These are phyloP conservation scores for Sebastes jordani DNA, from an alignment of 2,797 vertebrate species.

Conservation along the genomic window DNA sequence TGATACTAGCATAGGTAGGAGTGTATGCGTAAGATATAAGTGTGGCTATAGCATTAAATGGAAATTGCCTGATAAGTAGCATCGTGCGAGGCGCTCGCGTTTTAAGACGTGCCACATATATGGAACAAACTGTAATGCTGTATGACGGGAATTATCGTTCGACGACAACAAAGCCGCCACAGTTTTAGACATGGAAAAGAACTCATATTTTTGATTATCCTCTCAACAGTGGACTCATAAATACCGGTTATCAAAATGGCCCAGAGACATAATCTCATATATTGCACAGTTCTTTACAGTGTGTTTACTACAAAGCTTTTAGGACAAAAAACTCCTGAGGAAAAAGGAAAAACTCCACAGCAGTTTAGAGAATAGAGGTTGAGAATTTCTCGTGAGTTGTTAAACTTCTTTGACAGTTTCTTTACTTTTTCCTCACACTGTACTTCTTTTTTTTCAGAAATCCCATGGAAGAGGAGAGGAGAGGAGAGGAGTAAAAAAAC, in stretches of 20 bases:
- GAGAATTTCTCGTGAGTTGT: constrained; percentile 68
- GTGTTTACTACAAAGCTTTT: constrained; percentile 41
- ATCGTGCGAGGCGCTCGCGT: constrained; percentile 42
- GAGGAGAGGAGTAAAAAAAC: constrained; percentile 6
- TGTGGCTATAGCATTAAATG: constrained; percentile 60
- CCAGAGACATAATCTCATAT: constrained; percentile 29
- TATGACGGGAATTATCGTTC: constrained; percentile 42
- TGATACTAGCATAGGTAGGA: constrained; percentile 69
- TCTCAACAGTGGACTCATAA: constrained; percentile 25
- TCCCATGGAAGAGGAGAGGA: constrained; percentile 64
- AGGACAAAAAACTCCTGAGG: constrained; percentile 9
- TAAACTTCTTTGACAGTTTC: constrained; percentile 83
- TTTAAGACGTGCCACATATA: constrained; percentile 30
- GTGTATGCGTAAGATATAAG: constrained; percentile 70
- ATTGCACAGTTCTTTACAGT: constrained; percentile 9
- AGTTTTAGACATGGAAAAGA: constrained; percentile 24
- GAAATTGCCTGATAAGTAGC: constrained; percentile 62
- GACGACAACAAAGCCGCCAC: constrained; percentile 35
- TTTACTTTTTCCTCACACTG: constrained; percentile 73
- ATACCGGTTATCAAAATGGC: constrained; percentile 41
- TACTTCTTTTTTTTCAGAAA: constrained; percentile 74
- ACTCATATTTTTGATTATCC: constrained; percentile 39
- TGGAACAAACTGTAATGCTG: constrained; percentile 41
- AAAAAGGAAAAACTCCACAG: constrained; percentile 22
- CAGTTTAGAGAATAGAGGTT: constrained; percentile 57